Evolutionary conservation across 1,140 invertebrate species (phyloP).

Genomic region (Galendromus occidentalis): DNA sequence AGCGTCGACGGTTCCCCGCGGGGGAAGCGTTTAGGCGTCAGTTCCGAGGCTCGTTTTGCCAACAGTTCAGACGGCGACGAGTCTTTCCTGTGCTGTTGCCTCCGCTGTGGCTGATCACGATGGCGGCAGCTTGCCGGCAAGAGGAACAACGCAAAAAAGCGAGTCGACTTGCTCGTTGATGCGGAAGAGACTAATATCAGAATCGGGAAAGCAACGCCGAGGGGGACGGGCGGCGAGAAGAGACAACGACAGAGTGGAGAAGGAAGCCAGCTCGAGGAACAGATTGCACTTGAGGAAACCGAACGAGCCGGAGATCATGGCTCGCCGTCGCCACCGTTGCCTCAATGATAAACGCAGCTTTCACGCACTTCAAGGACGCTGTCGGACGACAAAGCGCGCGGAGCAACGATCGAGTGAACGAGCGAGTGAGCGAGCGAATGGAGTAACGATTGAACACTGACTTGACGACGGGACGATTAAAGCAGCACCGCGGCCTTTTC

Average conservation of each 20-base stretch:
- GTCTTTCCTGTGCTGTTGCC: neutral
- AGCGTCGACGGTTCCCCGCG: no score
- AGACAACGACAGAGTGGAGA: neutral
- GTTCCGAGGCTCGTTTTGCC: no score
- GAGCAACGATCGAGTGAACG: no score
- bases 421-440: no score
- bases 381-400: neutral
- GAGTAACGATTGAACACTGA: no score
- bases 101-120: neutral
- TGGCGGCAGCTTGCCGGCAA: constrained; percentile 5
- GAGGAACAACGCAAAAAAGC: neutral
- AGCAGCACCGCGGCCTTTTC: no score
- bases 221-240: neutral
- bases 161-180: neutral
- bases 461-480: no score
- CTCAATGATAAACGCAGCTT: neutral
- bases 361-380: neutral
- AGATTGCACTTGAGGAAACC: no score
- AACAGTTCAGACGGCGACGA: neutral
- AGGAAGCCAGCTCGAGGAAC: no score
- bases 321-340: neutral
- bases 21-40: no score
- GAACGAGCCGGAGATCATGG: neutral
- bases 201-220: neutral
- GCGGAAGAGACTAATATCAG: constrained; percentile 10